Conservation (phyloP, 64 coral and sea anemone genomes). For the Actinia equina region DNA sequence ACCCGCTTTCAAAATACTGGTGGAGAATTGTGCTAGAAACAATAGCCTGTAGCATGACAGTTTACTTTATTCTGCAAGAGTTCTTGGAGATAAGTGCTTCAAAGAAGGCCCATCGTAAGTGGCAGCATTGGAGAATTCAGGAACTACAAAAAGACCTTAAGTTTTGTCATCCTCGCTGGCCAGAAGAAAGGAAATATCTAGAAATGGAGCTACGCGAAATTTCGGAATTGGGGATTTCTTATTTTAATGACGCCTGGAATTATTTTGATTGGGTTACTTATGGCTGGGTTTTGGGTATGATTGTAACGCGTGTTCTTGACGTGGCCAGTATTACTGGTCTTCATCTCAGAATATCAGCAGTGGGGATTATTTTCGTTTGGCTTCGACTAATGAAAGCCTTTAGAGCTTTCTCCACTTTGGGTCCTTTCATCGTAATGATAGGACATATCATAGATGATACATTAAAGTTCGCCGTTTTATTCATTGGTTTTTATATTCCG, state of each 20-base stretch:
- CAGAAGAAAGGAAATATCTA: constrained; percentile 86
- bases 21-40: constrained; percentile 92
- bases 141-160: constrained; percentile 63
- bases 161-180: constrained; percentile 83
- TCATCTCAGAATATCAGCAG: constrained; percentile 80
- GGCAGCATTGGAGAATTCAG: constrained; percentile 63
- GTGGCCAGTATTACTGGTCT: constrained; percentile 22
- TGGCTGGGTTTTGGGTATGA: constrained; percentile 66
- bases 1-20: constrained; percentile 68
- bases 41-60: constrained; percentile 58
- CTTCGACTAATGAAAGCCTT: constrained; percentile 96
- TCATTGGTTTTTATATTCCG: constrained; percentile 81
- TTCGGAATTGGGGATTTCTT: constrained; percentile 78
- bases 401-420: constrained; percentile 69
- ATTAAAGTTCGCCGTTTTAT: constrained; percentile 86
- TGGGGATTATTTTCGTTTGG: constrained; percentile 95
- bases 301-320: constrained; percentile 69
- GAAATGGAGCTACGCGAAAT: constrained; percentile 89
- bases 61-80: constrained; percentile 87
- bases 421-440: constrained; percentile 96
- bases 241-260: constrained; percentile 96
- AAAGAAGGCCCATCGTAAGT: constrained; percentile 51
- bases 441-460: constrained; percentile 95
- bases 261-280: constrained; percentile 99
- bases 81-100: constrained; percentile 75